phyloP scores from a whole-genome alignment of 2,888 invertebrate species.

The Sinodicranocentrus sp. region DNA sequence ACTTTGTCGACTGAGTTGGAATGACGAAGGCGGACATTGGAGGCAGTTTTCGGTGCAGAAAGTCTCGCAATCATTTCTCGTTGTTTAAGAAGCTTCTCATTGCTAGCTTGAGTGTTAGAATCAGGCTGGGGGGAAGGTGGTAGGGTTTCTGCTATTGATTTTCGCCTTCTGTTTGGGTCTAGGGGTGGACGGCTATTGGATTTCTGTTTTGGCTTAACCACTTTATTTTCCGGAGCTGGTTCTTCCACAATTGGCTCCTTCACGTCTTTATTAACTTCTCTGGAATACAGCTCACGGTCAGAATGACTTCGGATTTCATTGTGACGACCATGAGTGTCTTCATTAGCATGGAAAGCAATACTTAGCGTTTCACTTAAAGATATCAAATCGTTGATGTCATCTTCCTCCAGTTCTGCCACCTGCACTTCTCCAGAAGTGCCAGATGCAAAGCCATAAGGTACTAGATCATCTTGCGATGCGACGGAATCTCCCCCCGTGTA shows the following conservation, averaged over 20 bases:
- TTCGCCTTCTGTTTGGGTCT: neutral
- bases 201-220: neutral
- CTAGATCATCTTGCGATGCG: slow-evolving; percentile 32
- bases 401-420: slow-evolving; percentile 78
- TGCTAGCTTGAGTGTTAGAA: neutral
- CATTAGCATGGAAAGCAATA: slow-evolving; percentile 35
- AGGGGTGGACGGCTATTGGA: neutral
- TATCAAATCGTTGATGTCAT: slow-evolving; percentile 78
- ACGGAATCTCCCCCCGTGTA: slow-evolving; percentile 58
- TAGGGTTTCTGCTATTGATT: neutral
- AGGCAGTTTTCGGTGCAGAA: slow-evolving; percentile 27
- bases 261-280: neutral
- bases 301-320: neutral
- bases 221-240: neutral
- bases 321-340: neutral
- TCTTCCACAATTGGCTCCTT: neutral
- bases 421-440: slow-evolving; percentile 80
- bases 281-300: neutral
- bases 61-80: slow-evolving; percentile 39
- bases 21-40: slow-evolving; percentile 36
- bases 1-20: slow-evolving; percentile 19
- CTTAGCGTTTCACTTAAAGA: slow-evolving; percentile 40
- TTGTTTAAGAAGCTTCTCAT: slow-evolving; percentile 36
- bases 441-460: slow-evolving; percentile 53
- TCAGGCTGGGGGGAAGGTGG: neutral